These are phyloP conservation scores for Zaprionus africanus DNA, from an alignment of 1,140 invertebrate genomes.

Conservation along the genomic window DNA sequence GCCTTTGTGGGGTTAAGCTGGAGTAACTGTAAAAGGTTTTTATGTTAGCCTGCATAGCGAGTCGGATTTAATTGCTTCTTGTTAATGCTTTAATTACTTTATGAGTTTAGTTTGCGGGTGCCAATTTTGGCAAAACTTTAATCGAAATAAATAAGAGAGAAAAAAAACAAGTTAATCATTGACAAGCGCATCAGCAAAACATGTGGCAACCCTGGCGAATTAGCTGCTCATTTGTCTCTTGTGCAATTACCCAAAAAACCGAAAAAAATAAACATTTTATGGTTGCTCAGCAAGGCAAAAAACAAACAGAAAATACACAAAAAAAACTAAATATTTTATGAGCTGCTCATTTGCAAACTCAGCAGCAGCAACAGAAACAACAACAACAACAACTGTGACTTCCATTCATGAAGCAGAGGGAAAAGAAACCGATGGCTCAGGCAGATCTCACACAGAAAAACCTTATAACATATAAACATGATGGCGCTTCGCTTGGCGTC, in stretches of 20 bases:
- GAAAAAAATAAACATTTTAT: conserved; percentile 23
- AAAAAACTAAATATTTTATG: conserved; percentile 31
- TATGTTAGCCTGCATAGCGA: background rate
- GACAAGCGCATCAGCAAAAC: background rate
- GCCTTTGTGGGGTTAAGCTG: background rate
- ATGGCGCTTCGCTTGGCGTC: conserved; percentile 56
- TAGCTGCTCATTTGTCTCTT: conserved; percentile 36
- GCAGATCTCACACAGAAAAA: conserved; percentile 31
- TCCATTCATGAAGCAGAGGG: conserved; percentile 45
- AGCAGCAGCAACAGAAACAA: conserved; percentile 21
- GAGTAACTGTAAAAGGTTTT: background rate
- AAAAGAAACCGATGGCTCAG: background rate
- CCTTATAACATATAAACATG: conserved; percentile 49
- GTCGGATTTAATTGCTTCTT: background rate
- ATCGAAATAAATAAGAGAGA: background rate
- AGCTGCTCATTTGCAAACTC: conserved; percentile 34
- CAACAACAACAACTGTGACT: conserved; percentile 23
- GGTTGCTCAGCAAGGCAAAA: conserved; percentile 23
- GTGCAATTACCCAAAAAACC: conserved; percentile 41
- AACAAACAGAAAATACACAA: background rate
- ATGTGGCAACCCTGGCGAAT: conserved; percentile 35
- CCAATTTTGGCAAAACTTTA: background rate
- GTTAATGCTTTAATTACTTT: background rate
- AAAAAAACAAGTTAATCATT: conserved; percentile 10
- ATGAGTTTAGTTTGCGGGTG: background rate